phyloP scores from a whole-genome alignment of 2,113 vertebrate genomes.

The Prinia subflava region DNA sequence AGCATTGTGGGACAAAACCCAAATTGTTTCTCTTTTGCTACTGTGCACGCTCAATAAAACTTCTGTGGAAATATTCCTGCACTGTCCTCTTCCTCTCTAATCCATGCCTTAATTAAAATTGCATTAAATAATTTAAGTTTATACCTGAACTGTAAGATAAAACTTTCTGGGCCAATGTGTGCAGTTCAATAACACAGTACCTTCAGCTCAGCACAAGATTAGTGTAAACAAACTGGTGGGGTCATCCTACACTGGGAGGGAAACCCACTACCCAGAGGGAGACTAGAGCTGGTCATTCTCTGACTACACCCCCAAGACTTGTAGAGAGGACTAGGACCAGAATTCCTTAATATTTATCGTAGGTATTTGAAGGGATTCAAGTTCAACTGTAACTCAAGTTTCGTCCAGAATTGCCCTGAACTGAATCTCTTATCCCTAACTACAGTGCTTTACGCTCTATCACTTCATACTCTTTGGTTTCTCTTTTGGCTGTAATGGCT shows the following conservation, averaged over 20 bases:
- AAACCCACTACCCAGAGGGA: neutral
- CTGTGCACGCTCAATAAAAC: neutral
- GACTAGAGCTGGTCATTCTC: neutral
- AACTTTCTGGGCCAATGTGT: neutral
- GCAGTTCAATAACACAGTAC: neutral
- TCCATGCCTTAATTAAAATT: neutral
- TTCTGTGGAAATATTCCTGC: neutral
- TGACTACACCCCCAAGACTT: neutral
- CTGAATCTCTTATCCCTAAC: neutral
- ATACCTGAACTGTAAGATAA: neutral
- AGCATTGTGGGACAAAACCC: neutral
- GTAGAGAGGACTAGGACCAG: fast-evolving
- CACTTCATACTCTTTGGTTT: neutral
- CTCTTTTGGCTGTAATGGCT: neutral
- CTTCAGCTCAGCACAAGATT: neutral
- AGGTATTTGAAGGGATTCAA: neutral
- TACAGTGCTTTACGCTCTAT: neutral
- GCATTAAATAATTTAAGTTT: neutral
- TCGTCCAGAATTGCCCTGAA: neutral
- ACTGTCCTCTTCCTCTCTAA: neutral
- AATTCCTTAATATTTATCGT: neutral
- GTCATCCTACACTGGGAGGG: fast-evolving
- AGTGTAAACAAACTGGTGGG: neutral
- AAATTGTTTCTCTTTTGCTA: neutral
- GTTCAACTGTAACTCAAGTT: neutral